Conservation (phyloP, 2,113 vertebrate species). For the Thermophis baileyi region DNA sequence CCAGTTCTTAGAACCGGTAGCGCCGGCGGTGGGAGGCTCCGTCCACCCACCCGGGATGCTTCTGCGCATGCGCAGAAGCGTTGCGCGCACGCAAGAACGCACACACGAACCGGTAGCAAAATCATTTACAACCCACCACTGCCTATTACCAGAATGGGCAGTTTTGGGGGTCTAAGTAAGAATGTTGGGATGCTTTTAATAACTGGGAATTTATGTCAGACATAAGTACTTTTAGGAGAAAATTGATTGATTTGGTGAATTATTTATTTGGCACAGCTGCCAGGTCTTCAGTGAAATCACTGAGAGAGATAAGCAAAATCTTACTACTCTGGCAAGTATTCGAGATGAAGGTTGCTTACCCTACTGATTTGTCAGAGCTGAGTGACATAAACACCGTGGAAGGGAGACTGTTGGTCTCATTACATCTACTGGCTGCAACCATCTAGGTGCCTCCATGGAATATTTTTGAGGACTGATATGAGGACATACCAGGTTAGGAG, state of each 20-base stretch:
- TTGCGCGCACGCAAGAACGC: too few relatives aligned
- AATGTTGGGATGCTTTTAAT: not conserved
- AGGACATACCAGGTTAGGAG: not conserved
- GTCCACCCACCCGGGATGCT: too few relatives aligned
- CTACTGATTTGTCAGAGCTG: not conserved
- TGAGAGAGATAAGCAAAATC: not conserved
- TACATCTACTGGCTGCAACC: not conserved
- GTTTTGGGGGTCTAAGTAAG: not conserved
- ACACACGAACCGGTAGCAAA: too few relatives aligned
- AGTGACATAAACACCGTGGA: not conserved
- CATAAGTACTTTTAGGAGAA: not conserved
- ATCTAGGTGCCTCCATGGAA: not conserved
- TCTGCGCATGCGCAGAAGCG: too few relatives aligned
- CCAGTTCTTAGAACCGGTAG: too few relatives aligned
- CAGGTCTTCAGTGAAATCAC: not conserved
- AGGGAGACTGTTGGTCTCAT: not conserved
- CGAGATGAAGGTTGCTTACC: not conserved
- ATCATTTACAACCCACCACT: too few relatives aligned
- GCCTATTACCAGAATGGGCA: not conserved
- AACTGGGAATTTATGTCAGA: not conserved
- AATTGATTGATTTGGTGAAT: not conserved
- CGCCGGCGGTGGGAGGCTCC: too few relatives aligned
- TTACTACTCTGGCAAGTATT: not conserved
- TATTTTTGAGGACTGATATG: not conserved
- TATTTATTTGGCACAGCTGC: not conserved